A percentile compares a stretch with the other conserved stretches of the same genome.
Conservation (phyloP, 2,113 vertebrate species). For the Perca flavescens region DNA sequence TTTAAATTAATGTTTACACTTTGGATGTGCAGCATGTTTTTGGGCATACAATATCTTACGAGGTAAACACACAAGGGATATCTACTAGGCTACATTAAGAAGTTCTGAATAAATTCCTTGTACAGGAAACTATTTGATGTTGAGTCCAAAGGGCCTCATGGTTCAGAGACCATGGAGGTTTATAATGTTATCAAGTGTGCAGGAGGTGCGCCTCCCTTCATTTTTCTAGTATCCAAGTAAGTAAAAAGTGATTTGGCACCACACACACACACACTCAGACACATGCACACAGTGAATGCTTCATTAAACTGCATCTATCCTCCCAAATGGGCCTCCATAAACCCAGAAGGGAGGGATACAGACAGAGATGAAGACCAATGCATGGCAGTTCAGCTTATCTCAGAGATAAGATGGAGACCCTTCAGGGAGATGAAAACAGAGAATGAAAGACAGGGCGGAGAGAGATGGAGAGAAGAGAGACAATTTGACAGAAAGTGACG, state of each 20-base stretch:
- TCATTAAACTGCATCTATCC: slow-evolving; percentile 72
- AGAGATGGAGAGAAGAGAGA: slow-evolving; percentile 39
- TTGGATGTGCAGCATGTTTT: slow-evolving; percentile 59
- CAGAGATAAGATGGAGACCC: slow-evolving; percentile 68
- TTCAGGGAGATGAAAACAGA: slow-evolving; percentile 72
- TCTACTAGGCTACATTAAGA: slow-evolving; percentile 47
- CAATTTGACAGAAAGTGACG: slow-evolving; percentile 41
- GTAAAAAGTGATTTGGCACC: slow-evolving; percentile 54
- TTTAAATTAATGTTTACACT: slow-evolving; percentile 55
- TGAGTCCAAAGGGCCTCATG: slow-evolving; percentile 56
- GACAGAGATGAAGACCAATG: slow-evolving; percentile 65
- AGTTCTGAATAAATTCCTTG: slow-evolving; percentile 64
- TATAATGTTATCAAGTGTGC: slow-evolving; percentile 69
- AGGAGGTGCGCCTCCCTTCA: slow-evolving; percentile 49
- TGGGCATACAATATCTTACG: slow-evolving; percentile 28
- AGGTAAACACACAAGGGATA: slow-evolving; percentile 49
- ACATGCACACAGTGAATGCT: slow-evolving; percentile 52
- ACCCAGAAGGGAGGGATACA: slow-evolving; percentile 53
- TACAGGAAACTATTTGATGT: slow-evolving; percentile 71
- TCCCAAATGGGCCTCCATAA: slow-evolving; percentile 65
- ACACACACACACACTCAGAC: slow-evolving; percentile 28
- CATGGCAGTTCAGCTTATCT: slow-evolving; percentile 64
- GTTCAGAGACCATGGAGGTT: slow-evolving; percentile 60
- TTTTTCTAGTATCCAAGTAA: slow-evolving; percentile 30
- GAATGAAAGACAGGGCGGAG: slow-evolving; percentile 52